phyloP scores from a whole-genome alignment of 1,140 invertebrate genomes.

The Hydropsyche tenuis region DNA sequence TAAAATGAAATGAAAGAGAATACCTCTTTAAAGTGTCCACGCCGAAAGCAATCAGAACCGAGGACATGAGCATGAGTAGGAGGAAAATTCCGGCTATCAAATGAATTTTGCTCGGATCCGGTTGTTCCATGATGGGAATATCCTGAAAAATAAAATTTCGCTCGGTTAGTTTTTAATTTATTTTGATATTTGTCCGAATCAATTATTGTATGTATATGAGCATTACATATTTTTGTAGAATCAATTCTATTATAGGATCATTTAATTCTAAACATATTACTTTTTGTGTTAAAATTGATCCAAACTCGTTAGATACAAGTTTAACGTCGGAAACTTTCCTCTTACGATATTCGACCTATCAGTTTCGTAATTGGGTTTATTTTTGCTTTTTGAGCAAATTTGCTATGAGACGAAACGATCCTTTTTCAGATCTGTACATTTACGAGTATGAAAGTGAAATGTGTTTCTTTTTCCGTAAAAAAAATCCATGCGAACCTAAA shows the following conservation, averaged over 20 bases:
- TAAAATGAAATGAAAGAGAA: too few species aligned
- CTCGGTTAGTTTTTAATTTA: too few species aligned
- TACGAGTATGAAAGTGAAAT: too few species aligned
- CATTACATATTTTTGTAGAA: too few species aligned
- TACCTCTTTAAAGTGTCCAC: constrained; percentile 83
- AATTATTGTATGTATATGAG: background rate
- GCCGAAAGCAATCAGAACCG: constrained; percentile 77
- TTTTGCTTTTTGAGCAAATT: constrained; percentile 6
- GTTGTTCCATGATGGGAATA: constrained; percentile 72
- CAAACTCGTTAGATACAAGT: constrained; percentile 2
- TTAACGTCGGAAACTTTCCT: background rate
- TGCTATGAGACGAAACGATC: too few species aligned
- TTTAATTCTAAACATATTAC: background rate
- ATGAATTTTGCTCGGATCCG: constrained; percentile 74
- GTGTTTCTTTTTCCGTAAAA: too few species aligned
- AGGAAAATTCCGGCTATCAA: constrained; percentile 85
- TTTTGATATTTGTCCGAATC: background rate
- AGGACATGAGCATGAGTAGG: constrained; percentile 76
- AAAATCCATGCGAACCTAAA: too few species aligned
- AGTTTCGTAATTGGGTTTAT: constrained; percentile 24
- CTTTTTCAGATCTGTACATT: too few species aligned
- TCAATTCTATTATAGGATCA: too few species aligned
- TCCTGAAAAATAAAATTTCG: constrained; percentile 52
- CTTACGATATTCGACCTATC: constrained; percentile 19
- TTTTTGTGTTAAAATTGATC: constrained; percentile 14